A percentile compares a stretch with the other conserved stretches of the same genome.
These are phyloP conservation scores for Peucedramus taeniatus DNA, from an alignment of 2,113 vertebrate genomes.

Conservation along the genomic window DNA sequence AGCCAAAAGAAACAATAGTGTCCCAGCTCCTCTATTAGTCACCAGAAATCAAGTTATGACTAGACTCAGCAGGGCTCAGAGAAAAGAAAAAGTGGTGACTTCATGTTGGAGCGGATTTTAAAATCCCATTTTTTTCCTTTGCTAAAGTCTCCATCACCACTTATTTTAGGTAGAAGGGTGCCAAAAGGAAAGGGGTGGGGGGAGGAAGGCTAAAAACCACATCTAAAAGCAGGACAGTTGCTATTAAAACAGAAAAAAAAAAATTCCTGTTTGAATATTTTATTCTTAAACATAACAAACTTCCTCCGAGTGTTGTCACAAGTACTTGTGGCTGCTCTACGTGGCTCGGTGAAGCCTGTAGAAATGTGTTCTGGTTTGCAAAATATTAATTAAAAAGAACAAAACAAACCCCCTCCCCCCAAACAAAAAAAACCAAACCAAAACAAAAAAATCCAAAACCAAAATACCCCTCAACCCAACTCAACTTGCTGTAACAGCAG, in stretches of 20 bases:
- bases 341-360: slow-evolving; percentile 27
- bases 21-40: slow-evolving; percentile 10
- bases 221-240: background rate
- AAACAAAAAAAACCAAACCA: background rate
- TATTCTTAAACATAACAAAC: slow-evolving; percentile 56
- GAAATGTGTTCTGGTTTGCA: slow-evolving; percentile 34
- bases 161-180: slow-evolving; percentile 12
- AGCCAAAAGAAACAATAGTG: slow-evolving; percentile 56
- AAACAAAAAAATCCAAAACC: background rate
- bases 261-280: slow-evolving; percentile 42
- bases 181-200: background rate
- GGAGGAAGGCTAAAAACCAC: background rate
- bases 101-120: slow-evolving; percentile 19
- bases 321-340: slow-evolving; percentile 27
- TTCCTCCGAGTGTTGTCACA: slow-evolving; percentile 29
- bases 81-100: slow-evolving; percentile 45
- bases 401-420: background rate
- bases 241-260: slow-evolving; percentile 16
- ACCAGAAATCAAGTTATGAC: slow-evolving; percentile 39
- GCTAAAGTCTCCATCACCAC: slow-evolving; percentile 9
- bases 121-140: background rate
- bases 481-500: slow-evolving; percentile 24
- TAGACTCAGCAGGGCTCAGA: slow-evolving; percentile 38
- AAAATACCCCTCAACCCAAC: background rate
- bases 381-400: slow-evolving; percentile 22